phyloP scores from a whole-genome alignment of 92 coral and sea anemone genomes.

The Epizoanthus scotinus region DNA sequence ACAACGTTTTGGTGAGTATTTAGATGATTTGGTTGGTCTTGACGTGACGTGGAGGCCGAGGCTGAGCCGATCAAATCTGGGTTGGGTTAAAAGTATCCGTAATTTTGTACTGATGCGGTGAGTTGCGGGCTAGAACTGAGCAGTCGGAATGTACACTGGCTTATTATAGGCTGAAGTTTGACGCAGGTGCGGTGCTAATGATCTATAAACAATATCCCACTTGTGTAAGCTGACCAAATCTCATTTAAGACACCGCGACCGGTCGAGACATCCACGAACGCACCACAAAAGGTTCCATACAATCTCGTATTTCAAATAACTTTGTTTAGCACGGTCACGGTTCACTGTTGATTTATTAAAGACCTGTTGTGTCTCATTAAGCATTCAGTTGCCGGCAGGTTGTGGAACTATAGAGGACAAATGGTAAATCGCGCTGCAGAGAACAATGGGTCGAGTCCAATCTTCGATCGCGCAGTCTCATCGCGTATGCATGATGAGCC shows the following conservation, averaged over 20 bases:
- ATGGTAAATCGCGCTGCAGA: constrained; percentile 62
- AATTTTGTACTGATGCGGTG: constrained; percentile 27
- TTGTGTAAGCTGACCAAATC: constrained; percentile 58
- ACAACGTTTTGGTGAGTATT: background rate
- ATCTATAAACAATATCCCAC: constrained; percentile 77
- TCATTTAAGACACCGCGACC: constrained; percentile 64
- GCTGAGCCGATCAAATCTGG: background rate
- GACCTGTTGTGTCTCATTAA: constrained; percentile 81
- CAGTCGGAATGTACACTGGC: constrained; percentile 21
- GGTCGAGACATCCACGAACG: constrained; percentile 52
- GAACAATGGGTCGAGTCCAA: constrained; percentile 72
- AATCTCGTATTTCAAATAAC: constrained; percentile 71
- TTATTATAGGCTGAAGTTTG: constrained; percentile 27
- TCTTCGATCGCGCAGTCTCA: constrained; percentile 55
- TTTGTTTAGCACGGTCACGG: constrained; percentile 60
- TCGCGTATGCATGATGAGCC: constrained; percentile 91
- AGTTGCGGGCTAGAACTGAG: constrained; percentile 39
- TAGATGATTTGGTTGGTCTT: background rate
- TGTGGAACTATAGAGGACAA: constrained; percentile 59
- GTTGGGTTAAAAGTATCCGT: background rate
- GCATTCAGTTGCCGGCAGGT: constrained; percentile 84
- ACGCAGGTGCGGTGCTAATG: constrained; percentile 32
- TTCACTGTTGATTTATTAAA: constrained; percentile 86
- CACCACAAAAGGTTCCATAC: constrained; percentile 64
- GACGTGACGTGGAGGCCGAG: background rate